Conservation (phyloP, 2,797 vertebrate genomes). For the Psittacula echo region DNA sequence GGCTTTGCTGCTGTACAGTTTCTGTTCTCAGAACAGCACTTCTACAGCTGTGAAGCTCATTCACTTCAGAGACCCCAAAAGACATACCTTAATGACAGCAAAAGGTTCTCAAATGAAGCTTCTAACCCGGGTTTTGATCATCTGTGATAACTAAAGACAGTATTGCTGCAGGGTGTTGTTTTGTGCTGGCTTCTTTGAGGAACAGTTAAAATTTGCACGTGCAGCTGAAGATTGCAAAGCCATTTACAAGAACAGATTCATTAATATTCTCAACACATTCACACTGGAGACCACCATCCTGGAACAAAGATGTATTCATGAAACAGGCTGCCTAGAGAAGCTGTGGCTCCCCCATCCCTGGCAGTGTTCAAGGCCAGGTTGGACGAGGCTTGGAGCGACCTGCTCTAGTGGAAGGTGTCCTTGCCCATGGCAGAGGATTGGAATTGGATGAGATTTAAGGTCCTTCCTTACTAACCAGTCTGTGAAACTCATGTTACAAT, state of each 20-base stretch:
- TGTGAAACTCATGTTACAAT: background rate
- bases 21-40: background rate
- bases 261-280: background rate
- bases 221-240: background rate
- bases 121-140: background rate
- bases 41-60: background rate
- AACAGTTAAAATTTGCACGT: background rate
- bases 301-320: background rate
- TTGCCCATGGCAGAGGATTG: background rate
- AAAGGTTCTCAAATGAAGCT: background rate
- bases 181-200: background rate
- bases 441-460: background rate
- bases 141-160: background rate
- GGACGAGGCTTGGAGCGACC: background rate
- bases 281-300: background rate
- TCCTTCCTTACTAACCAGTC: background rate
- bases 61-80: background rate
- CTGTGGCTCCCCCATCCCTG: background rate
- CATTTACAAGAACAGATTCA: background rate
- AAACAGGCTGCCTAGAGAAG: background rate
- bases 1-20: background rate
- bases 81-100: background rate
- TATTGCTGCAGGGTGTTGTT: background rate
- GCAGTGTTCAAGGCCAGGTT: background rate
- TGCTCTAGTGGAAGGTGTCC: background rate